Base-by-base conservation (phyloP, 2,888 invertebrate genomes). In the Proisotoma minuta region DNA sequence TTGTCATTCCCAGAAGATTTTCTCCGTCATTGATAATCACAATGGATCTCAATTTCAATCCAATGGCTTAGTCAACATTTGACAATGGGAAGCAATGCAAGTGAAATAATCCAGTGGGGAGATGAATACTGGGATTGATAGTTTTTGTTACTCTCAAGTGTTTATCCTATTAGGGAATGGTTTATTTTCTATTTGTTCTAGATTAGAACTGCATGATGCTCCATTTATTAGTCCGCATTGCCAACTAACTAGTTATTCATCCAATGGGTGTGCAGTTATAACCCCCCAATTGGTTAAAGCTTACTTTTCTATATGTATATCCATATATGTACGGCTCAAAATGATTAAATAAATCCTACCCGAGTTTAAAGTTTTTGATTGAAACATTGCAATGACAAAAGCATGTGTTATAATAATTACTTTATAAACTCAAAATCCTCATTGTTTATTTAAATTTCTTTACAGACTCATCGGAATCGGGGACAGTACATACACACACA, bases 401-500 rank as follows among this genome's bases (percentile, higher is more conserved):
- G n/a, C n/a, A n/a, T n/a, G n/a, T n/a, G n/a, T n/a, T n/a, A n/a
- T n/a, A n/a, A n/a, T n/a, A n/a, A n/a, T n/a, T n/a, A n/a, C n/a
- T n/a, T n/a, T n/a, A n/a, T n/a, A n/a, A n/a, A n/a, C n/a, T n/a
- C n/a, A n/a, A n/a, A n/a, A n/a, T n/a, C n/a, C n/a, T n/a, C n/a
- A n/a, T n/a, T n/a, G n/a, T n/a, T n/a, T n/a, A n/a, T n/a, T n/a
- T n/a, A 15, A 34, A 8, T 53, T 65, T 40, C 66, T 66, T 80
- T 80, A n/a, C 83, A 92, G 92, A 92, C 82, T 91, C 91, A n/a
- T 91, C 91, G 72, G 92, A 92, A 78, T 91, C 91, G 68, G 91
- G 91, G 26, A 92, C 89, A 80, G 74, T 59, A 88, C 89, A 76
- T 74, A 77, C 63, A 78, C 77, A 65, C 78, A 34, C 34, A 34